These are phyloP conservation scores for Dynastes grantii DNA, from an alignment of 2,888 invertebrate genomes.

Conservation along the genomic window DNA sequence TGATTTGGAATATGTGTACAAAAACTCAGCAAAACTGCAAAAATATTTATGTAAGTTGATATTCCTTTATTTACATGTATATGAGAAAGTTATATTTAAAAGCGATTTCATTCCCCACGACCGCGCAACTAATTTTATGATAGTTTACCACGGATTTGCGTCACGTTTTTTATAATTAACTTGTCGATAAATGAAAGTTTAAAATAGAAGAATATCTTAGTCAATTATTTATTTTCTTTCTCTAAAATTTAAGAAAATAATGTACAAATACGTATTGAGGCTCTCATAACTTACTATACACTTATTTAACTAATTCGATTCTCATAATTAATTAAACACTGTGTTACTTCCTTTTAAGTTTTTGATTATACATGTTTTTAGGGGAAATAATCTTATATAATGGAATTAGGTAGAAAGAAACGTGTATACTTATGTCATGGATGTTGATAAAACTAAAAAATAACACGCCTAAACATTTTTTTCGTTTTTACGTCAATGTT, in stretches of 20 bases:
- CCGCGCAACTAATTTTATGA: constrained; percentile 11
- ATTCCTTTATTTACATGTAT: constrained; percentile 10
- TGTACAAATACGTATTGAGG: too few species aligned
- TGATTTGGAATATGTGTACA: too few species aligned
- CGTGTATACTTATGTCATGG: background rate
- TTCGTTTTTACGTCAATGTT: constrained; percentile 11
- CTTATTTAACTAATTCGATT: too few species aligned
- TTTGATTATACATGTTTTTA: too few species aligned
- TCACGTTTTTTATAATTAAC: constrained; percentile 15
- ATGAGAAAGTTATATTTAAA: constrained; percentile 16
- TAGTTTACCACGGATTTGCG: constrained; percentile 20
- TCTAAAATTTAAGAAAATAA: background rate
- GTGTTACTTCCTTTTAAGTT: too few species aligned
- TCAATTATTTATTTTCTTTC: background rate
- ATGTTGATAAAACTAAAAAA: too few species aligned
- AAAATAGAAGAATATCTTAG: constrained; percentile 6
- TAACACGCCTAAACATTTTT: constrained; percentile 11
- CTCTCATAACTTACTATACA: too few species aligned
- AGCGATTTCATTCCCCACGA: background rate
- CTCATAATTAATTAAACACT: too few species aligned
- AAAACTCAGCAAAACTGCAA: background rate
- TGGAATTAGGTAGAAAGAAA: background rate
- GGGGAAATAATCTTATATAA: too few species aligned
- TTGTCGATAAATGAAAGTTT: constrained; percentile 11
- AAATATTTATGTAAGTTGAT: constrained; percentile 10